These are phyloP conservation scores for Vipera ursinii DNA, from an alignment of 2,797 vertebrate genomes.

Conservation along the genomic window DNA sequence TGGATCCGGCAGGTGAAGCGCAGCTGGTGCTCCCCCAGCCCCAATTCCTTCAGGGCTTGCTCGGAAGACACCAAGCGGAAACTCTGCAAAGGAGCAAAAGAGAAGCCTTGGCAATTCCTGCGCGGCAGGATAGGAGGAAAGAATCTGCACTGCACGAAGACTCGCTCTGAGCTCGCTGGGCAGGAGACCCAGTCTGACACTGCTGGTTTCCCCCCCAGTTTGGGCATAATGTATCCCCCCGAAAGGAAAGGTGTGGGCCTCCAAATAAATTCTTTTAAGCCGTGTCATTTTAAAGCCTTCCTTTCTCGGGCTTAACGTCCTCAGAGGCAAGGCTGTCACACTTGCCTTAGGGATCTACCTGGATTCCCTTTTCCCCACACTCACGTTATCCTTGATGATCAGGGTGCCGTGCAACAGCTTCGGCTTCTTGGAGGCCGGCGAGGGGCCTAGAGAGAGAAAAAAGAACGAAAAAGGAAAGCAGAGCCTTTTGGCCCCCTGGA, in stretches of 20 bases:
- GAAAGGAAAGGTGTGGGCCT: background rate
- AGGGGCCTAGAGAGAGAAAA: slow-evolving; percentile 70
- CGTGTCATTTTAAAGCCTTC: background rate
- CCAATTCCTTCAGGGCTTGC: slow-evolving; percentile 94
- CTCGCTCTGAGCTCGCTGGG: no score
- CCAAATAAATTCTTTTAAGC: background rate
- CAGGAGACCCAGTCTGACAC: no score
- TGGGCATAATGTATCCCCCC: background rate
- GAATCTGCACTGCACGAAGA: no score
- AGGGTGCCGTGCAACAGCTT: slow-evolving; percentile 91
- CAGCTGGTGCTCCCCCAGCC: slow-evolving; percentile 90
- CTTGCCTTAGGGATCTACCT: background rate
- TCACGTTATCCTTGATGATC: slow-evolving; percentile 96
- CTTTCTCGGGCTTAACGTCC: background rate
- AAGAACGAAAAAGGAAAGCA: background rate
- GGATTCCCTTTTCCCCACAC: slow-evolving; percentile 44
- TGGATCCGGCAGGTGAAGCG: slow-evolving; percentile 94
- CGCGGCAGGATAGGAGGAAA: no score
- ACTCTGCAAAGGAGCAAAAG: slow-evolving; percentile 68
- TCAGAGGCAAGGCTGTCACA: background rate
- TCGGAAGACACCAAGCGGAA: slow-evolving; percentile 90
- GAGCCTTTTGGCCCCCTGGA: background rate
- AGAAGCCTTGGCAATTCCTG: background rate
- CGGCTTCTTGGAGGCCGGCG: slow-evolving; percentile 87
- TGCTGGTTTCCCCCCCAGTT: background rate